These are phyloP conservation scores for Bombylius discolor DNA, from an alignment of 2,888 invertebrate genomes.

Conservation along the genomic window DNA sequence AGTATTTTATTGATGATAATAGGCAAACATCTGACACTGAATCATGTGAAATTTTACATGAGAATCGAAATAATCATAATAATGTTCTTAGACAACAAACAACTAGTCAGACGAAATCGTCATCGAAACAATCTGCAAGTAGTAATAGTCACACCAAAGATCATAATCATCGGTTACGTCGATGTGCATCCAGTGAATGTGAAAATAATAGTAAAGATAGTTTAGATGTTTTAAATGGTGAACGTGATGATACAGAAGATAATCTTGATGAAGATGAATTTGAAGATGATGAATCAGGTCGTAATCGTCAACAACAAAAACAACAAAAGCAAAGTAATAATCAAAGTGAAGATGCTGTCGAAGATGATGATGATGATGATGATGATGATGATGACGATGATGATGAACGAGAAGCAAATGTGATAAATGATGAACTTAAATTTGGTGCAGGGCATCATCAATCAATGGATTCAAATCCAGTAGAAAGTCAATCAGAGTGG, in stretches of 20 bases:
- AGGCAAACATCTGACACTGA: constrained; percentile 38
- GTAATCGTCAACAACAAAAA: constrained; percentile 15
- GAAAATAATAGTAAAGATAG: constrained; percentile 33
- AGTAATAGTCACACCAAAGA: constrained; percentile 20
- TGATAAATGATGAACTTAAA: constrained; percentile 37
- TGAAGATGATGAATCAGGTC: constrained; percentile 33
- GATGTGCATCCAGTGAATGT: constrained; percentile 32
- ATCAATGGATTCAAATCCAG: constrained; percentile 36
- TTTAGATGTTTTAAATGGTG: constrained; percentile 28
- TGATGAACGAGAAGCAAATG: constrained; percentile 23
- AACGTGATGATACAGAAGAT: constrained; percentile 34
- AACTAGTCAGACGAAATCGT: background rate
- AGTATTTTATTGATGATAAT: constrained; percentile 6
- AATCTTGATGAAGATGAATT: constrained; percentile 35
- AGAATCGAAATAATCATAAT: constrained; percentile 21
- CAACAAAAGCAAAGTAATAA: background rate
- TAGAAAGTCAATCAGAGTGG: constrained; percentile 74
- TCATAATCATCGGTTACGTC: constrained; percentile 28
- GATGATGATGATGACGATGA: constrained; percentile 17
- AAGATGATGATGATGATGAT: constrained; percentile 10
- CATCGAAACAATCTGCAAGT: background rate
- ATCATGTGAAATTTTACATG: constrained; percentile 36
- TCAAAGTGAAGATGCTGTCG: background rate
- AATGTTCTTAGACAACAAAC: constrained; percentile 6
- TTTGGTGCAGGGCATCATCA: constrained; percentile 36